phyloP scores from a whole-genome alignment of 2,113 vertebrate species.

The Nyctereutes procyonoides region DNA sequence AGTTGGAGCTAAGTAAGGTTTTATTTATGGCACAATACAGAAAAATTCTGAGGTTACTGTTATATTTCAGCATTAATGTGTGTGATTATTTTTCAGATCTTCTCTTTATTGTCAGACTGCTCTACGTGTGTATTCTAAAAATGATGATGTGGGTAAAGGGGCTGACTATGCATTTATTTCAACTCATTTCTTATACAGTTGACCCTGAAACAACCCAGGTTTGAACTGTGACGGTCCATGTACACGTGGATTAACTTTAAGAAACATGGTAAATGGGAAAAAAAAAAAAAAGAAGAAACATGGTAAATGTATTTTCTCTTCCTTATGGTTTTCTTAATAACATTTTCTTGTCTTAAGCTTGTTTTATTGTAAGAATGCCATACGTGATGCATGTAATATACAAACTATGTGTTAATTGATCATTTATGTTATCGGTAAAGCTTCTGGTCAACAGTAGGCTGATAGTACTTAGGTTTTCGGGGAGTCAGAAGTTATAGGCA shows the following conservation, averaged over 20 bases:
- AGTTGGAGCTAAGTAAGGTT: not conserved
- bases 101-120: not conserved
- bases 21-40: not conserved
- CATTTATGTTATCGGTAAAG: not conserved
- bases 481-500: not conserved
- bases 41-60: not conserved
- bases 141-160: not conserved
- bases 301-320: not conserved
- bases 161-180: not conserved
- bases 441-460: not conserved
- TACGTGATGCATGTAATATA: not conserved
- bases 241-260: too few relatives aligned
- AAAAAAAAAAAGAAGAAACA: too few relatives aligned
- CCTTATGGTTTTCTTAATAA: not conserved
- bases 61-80: not conserved
- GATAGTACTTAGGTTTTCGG: not conserved
- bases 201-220: not conserved
- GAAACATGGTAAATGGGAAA: not conserved
- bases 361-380: not conserved
- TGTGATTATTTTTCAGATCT: not conserved
- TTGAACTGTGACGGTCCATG: not conserved
- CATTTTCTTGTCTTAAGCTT: not conserved
- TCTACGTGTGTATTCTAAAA: not conserved
- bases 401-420: not conserved
- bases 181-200: not conserved